A percentile compares a stretch with the other conserved stretches of the same genome.
phyloP scores from a whole-genome alignment of 2,797 vertebrate genomes.

The Hippocampus kuda region DNA sequence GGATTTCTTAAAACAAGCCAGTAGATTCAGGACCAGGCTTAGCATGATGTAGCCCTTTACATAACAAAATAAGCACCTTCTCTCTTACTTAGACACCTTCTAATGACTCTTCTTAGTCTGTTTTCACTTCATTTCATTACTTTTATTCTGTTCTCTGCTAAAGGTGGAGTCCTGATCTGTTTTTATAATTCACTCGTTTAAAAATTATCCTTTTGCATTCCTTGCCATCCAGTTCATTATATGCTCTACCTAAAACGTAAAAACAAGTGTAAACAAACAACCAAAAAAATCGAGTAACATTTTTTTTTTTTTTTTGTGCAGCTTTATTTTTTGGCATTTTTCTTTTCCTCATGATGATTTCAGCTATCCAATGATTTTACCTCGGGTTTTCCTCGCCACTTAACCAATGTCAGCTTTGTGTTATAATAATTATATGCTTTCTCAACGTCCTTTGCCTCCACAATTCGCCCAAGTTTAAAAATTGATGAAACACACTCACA shows the following conservation, averaged over 20 bases:
- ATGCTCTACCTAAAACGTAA: no score
- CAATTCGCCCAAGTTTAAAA: background rate
- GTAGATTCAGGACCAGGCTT: constrained; percentile 36
- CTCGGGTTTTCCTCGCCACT: no score
- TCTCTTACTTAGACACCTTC: constrained; percentile 28
- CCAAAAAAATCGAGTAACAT: no score
- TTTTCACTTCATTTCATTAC: constrained; percentile 2
- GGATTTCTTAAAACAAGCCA: constrained; percentile 58
- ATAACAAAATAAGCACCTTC: constrained; percentile 51
- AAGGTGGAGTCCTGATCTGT: constrained; percentile 7
- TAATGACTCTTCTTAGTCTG: constrained; percentile 32
- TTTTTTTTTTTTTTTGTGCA: no score
- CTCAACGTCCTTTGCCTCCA: no score
- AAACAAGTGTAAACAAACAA: no score
- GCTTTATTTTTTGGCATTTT: background rate
- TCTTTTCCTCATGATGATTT: no score
- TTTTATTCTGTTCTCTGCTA: constrained; percentile 5
- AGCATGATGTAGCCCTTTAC: constrained; percentile 44
- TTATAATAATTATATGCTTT: no score
- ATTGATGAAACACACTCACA: background rate
- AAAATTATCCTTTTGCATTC: background rate
- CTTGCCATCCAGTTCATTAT: no score
- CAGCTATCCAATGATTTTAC: no score
- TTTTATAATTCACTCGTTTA: constrained; percentile 6
- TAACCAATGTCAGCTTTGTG: no score